Conservation (phyloP, 2,797 vertebrate genomes). For the Antrozous pallidus region DNA sequence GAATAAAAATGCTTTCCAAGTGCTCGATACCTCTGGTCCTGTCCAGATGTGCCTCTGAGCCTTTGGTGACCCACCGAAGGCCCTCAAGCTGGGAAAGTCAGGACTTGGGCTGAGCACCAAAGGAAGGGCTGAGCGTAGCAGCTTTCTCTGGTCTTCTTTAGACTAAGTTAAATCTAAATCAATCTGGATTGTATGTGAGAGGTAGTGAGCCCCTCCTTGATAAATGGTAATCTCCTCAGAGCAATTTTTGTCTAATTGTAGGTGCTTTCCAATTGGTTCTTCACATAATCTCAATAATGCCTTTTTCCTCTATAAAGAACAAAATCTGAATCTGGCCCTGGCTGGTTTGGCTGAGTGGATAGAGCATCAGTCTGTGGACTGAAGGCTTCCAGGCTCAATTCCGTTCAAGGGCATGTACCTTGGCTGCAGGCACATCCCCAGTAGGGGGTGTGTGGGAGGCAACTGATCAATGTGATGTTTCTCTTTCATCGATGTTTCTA, state of each 20-base stretch:
- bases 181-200: not conserved
- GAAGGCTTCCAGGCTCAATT: no score
- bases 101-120: not conserved
- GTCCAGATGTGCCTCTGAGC: not conserved
- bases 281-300: not conserved
- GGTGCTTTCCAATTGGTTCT: not conserved
- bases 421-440: no score
- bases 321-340: not conserved
- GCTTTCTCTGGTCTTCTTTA: not conserved
- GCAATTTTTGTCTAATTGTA: not conserved
- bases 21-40: not conserved
- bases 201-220: not conserved
- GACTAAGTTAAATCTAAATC: not conserved
- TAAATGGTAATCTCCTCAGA: not conserved
- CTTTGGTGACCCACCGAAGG: not conserved
- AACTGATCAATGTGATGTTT: no score
- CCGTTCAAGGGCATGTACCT: no score
- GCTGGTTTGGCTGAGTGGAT: no score
- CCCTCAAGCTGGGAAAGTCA: not conserved
- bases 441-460: no score
- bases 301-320: not conserved
- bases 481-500: no score
- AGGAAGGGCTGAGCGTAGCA: not conserved
- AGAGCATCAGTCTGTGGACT: no score
- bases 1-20: conserved; percentile 17